Evolutionary conservation across 2,888 invertebrate genomes (phyloP).

Genomic region (Adelognathus sp.): DNA sequence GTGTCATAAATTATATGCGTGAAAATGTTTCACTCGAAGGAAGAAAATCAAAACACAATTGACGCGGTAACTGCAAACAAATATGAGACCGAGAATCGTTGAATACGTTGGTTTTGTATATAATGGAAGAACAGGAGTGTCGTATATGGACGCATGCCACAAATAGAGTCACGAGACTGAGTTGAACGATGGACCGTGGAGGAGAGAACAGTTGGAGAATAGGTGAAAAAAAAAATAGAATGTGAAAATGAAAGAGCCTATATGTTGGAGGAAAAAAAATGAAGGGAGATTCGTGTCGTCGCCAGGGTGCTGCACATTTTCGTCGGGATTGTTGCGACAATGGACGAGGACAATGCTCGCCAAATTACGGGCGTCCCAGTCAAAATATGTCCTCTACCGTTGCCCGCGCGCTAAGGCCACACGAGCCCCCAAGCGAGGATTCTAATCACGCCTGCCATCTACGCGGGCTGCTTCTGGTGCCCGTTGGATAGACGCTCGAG

Average conservation of each 20-base stretch:
- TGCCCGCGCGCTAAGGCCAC: background rate
- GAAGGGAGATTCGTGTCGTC: constrained; percentile 48
- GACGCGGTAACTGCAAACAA: constrained; percentile 44
- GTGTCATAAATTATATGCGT: background rate
- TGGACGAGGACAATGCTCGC: constrained; percentile 73
- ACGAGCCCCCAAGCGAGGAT: constrained; percentile 48
- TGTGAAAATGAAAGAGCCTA: constrained; percentile 11
- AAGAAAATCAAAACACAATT: constrained; percentile 5
- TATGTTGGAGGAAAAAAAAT: constrained; percentile 23
- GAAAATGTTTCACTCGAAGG: background rate
- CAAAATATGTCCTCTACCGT: constrained; percentile 73
- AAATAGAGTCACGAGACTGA: constrained; percentile 41
- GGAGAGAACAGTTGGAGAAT: constrained; percentile 12
- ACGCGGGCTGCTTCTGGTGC: constrained; percentile 47
- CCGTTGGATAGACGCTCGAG: constrained; percentile 25
- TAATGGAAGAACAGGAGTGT: background rate
- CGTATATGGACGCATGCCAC: constrained; percentile 13
- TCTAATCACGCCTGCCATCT: constrained; percentile 66
- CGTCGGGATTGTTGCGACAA: constrained; percentile 68
- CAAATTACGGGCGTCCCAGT: constrained; percentile 78
- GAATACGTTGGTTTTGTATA: background rate
- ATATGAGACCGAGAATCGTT: constrained; percentile 33
- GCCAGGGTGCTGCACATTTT: constrained; percentile 55
- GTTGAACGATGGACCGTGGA: constrained; percentile 20
- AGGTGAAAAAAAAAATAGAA: constrained; percentile 12